Base-by-base conservation (phyloP, 2,797 vertebrate genomes). In the Phrynocephalus forsythii region DNA sequence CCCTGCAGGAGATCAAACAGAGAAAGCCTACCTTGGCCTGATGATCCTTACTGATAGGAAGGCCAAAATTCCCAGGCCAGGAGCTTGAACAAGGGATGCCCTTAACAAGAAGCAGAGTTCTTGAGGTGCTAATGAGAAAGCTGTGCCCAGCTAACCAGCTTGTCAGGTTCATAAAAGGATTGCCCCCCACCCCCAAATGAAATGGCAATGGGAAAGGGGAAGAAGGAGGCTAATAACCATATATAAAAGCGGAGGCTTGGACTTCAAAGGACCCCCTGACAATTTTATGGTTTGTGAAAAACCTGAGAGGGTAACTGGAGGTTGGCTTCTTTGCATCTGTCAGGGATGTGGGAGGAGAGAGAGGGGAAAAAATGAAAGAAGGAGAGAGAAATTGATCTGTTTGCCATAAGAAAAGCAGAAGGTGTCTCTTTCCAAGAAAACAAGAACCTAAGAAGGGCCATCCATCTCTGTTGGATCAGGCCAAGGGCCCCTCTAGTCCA, bases 231-330 rank as follows among this genome's bases (percentile, higher is more conserved):
- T 92, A 75, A 87, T 71, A 38, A 26, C 75, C 22, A 4, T 0
- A 0, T 13, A 87, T 84, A 83, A 88, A 89, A 90, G 85, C 26
- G 82, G 30, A 69, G 38, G 86, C 87, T 91, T 67, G 24, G 83
- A 67, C 90, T 94, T 91, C 90, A 92, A 92, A 93, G 50, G 15
- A 1, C 60, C 77, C 60, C 60, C 77, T 52, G 0, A 3, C 44
- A 11, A 73, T 84, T 94, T 92, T 87, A 66, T 50, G 90, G n/a
- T 44, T 83, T 91, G 48, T 33, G 79, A 89, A 86, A 82, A 91
- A 90, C 1, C 38, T 38, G 63, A 60, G 90, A 92, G 76, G 79
- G 77, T 38, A 83, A 0, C 87, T 93, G 90, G 52, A 83, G 50
- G 56, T 0, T 0, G 28, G 78, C 87, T 85, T 18, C 79, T 93